Percentiles rank a stretch among this genome's conserved stretches.
Conservation (phyloP, 2,888 invertebrate genomes). For the Nowickia ferox region DNA sequence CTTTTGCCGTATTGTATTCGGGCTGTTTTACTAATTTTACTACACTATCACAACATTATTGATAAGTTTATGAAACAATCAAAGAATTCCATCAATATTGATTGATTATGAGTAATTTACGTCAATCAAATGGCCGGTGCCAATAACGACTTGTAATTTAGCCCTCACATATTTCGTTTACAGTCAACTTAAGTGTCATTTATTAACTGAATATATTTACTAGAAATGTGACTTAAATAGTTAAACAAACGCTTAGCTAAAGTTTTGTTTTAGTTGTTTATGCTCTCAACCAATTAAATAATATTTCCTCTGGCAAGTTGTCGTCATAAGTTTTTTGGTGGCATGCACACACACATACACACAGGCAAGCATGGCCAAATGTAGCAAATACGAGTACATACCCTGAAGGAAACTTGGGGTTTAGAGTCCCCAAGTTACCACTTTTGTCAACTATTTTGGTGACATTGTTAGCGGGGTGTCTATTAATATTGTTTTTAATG, state of each 20-base stretch:
- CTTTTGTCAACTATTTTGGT: too few relatives aligned
- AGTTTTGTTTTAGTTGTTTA: conserved; percentile 35
- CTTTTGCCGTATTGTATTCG: too few relatives aligned
- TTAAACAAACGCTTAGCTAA: conserved; percentile 34
- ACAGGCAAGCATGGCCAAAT: too few relatives aligned
- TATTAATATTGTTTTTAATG: too few relatives aligned
- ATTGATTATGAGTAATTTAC: neutral
- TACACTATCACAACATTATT: too few relatives aligned
- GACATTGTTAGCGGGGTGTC: too few relatives aligned
- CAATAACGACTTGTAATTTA: neutral
- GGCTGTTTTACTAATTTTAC: too few relatives aligned
- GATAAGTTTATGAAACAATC: too few relatives aligned
- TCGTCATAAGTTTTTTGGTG: conserved; percentile 28
- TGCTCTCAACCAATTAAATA: neutral
- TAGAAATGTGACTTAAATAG: conserved; percentile 9
- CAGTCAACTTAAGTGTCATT: neutral
- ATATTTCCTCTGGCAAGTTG: conserved; percentile 43
- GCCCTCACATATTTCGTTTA: neutral
- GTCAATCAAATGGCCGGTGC: neutral
- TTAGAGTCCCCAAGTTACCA: too few relatives aligned
- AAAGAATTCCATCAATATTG: too few relatives aligned
- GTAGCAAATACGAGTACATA: too few relatives aligned
- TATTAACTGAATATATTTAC: conserved; percentile 19
- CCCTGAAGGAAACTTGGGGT: too few relatives aligned
- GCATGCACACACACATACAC: conserved; percentile 4